These are phyloP conservation scores for Neodiprion virginianus DNA, from an alignment of 1,140 invertebrate genomes.

Conservation along the genomic window DNA sequence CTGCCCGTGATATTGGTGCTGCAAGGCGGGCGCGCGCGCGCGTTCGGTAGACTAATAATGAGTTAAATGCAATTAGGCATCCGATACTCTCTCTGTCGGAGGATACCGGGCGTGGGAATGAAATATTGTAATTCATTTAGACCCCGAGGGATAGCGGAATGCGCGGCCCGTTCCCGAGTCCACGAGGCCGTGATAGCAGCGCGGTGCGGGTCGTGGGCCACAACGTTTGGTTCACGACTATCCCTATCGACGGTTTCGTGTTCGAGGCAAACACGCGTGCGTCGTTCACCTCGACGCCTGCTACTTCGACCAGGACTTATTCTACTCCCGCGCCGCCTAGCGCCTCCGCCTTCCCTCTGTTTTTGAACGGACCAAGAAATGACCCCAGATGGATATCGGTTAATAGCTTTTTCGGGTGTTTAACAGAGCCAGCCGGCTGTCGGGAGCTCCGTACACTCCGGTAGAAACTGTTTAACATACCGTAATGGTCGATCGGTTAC, in stretches of 20 bases:
- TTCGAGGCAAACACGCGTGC: neutral
- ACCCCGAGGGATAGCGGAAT: slow-evolving; percentile 43
- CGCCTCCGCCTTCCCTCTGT: neutral
- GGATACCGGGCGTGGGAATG: slow-evolving; percentile 43
- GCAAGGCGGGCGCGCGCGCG: slow-evolving; percentile 4
- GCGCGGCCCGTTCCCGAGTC: slow-evolving; percentile 38
- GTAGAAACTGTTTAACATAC: slow-evolving; percentile 1
- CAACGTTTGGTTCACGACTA: no score
- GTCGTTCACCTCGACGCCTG: neutral
- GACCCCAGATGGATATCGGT: slow-evolving; percentile 58
- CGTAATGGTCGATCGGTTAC: neutral
- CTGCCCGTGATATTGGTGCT: slow-evolving; percentile 21
- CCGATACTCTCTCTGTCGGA: slow-evolving; percentile 35
- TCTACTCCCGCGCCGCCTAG: neutral
- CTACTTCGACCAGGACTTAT: neutral
- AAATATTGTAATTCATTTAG: slow-evolving; percentile 53
- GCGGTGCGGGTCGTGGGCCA: neutral
- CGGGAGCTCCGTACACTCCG: neutral
- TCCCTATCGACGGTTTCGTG: neutral
- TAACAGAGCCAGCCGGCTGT: slow-evolving; percentile 5
- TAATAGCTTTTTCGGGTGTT: slow-evolving; percentile 51
- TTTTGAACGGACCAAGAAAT: slow-evolving; percentile 38
- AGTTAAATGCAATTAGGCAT: slow-evolving; percentile 48
- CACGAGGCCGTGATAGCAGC: slow-evolving; percentile 28
- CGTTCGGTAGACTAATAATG: slow-evolving; percentile 44